Percentiles rank a stretch among this genome's conserved stretches.
Conservation (phyloP, 2,888 invertebrate genomes). For the Pandemis cinnamomeana region DNA sequence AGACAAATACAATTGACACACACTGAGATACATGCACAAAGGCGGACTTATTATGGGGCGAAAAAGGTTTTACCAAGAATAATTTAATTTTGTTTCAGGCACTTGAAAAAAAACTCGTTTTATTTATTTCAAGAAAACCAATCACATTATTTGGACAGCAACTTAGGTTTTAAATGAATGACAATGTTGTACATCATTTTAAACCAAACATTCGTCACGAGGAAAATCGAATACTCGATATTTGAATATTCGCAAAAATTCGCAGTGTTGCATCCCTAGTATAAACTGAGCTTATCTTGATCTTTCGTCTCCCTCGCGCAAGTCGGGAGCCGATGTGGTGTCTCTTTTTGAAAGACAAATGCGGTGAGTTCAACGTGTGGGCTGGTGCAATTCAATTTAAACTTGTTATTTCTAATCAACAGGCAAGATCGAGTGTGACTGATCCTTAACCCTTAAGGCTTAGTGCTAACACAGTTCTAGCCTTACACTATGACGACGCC, state of each 20-base stretch:
- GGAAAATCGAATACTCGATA: background rate
- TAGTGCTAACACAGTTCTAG: background rate
- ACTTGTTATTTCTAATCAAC: slow-evolving; percentile 10
- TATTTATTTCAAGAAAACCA: no score
- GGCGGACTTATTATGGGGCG: no score
- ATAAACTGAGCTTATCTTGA: slow-evolving; percentile 6
- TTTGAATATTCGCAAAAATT: background rate
- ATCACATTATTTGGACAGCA: no score
- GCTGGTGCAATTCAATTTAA: slow-evolving; percentile 17
- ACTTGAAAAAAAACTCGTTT: no score
- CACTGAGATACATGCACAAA: no score
- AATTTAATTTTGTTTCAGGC: no score
- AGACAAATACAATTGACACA: no score
- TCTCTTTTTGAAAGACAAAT: slow-evolving; percentile 31
- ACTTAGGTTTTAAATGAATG: no score
- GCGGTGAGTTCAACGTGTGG: slow-evolving; percentile 8
- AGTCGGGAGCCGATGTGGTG: slow-evolving; percentile 11
- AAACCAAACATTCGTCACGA: no score
- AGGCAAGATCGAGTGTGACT: slow-evolving; percentile 21
- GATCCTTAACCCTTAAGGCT: background rate
- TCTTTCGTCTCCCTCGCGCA: slow-evolving; percentile 40
- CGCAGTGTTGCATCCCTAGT: background rate
- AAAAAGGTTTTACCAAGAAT: no score
- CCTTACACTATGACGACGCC: background rate
- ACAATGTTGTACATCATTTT: no score